Percentiles rank a stretch among this genome's conserved stretches.
phyloP scores from a whole-genome alignment of 2,797 vertebrate genomes.

The Semotilus atromaculatus region DNA sequence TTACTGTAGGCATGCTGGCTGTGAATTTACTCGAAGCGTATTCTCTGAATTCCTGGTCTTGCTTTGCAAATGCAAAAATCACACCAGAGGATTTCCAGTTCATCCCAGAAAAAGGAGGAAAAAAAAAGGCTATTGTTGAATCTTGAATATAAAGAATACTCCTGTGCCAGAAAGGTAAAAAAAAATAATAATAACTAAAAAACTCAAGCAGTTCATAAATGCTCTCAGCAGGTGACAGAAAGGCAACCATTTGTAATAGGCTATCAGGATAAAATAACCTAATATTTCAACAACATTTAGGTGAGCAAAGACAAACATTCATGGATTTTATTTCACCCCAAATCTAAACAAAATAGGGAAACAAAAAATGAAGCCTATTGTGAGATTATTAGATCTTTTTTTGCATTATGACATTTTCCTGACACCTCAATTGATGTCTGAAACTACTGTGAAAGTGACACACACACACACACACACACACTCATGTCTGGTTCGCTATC shows the following conservation, averaged over 20 bases:
- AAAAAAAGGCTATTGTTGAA: conserved; percentile 30
- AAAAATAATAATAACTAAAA: too few species aligned
- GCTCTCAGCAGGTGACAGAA: background rate
- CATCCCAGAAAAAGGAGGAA: conserved; percentile 37
- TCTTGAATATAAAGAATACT: background rate
- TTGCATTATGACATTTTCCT: background rate
- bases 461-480: background rate
- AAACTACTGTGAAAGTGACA: background rate
- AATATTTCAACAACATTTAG: background rate
- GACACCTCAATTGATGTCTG: too few species aligned
- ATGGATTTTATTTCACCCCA: background rate
- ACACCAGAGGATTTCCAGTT: conserved; percentile 40
- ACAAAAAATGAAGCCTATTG: background rate
- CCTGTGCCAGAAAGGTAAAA: background rate
- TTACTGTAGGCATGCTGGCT: background rate
- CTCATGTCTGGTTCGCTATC: too few species aligned
- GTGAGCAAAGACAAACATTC: background rate
- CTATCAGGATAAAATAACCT: background rate
- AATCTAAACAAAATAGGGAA: background rate
- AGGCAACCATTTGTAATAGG: background rate
- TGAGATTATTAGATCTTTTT: background rate
- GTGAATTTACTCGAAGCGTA: conserved; percentile 12
- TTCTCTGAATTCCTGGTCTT: conserved; percentile 19
- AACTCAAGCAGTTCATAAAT: background rate
- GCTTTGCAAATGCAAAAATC: conserved; percentile 20